Percentiles rank a stretch among this genome's conserved stretches.
phyloP scores from a whole-genome alignment of 1,140 invertebrate species.

The Dendrolimus kikuchii region DNA sequence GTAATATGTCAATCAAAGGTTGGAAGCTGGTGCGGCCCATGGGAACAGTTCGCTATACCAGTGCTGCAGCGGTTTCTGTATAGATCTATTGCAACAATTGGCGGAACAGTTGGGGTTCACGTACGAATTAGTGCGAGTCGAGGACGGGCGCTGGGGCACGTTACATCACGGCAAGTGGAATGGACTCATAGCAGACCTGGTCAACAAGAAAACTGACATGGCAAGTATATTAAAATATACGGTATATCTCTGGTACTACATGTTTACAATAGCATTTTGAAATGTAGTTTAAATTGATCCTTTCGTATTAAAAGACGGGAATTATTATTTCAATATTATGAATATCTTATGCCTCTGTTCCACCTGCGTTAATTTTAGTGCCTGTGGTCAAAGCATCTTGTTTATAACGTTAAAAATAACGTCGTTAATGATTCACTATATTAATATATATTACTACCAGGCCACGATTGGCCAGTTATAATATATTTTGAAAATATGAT shows the following conservation, averaged over 20 bases:
- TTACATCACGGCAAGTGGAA: slow-evolving; percentile 97
- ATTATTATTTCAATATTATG: too few species aligned
- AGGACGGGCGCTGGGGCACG: slow-evolving; percentile 96
- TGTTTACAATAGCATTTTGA: not conserved
- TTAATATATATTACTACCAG: too few species aligned
- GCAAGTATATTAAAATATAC: slow-evolving; percentile 44
- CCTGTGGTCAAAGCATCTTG: too few species aligned
- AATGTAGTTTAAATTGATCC: too few species aligned
- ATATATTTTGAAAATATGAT: too few species aligned
- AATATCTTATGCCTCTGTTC: too few species aligned
- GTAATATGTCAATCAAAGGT: slow-evolving; percentile 60
- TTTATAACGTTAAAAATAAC: too few species aligned
- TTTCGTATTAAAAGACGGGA: too few species aligned
- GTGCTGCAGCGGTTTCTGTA: slow-evolving; percentile 98
- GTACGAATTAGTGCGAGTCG: slow-evolving; percentile 93
- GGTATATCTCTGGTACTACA: not conserved
- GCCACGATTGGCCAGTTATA: too few species aligned
- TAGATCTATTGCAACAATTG: slow-evolving; percentile 93
- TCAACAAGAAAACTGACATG: slow-evolving; percentile 96
- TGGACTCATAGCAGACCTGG: slow-evolving; percentile 93
- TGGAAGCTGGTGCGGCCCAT: slow-evolving; percentile 83
- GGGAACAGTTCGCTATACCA: slow-evolving; percentile 89
- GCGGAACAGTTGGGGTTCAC: slow-evolving; percentile 96
- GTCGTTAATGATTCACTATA: too few species aligned
- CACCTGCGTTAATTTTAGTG: too few species aligned